These are phyloP conservation scores for Sylvilagus bachmani DNA, from an alignment of 2,113 vertebrate genomes.

Conservation along the genomic window DNA sequence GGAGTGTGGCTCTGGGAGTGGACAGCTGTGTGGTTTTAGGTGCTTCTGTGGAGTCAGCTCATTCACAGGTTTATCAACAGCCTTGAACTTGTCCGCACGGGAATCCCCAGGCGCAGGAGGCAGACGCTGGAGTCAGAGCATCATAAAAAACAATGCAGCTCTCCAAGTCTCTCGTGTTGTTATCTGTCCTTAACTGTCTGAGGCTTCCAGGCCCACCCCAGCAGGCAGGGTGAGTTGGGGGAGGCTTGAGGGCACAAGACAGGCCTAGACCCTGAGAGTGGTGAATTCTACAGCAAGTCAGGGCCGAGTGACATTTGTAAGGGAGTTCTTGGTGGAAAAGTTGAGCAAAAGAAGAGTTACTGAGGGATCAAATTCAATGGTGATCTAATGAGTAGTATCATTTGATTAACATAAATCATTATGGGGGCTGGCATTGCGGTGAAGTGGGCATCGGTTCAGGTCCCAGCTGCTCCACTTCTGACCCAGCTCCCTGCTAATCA, in stretches of 20 bases:
- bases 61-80: background rate
- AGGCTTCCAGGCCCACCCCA: background rate
- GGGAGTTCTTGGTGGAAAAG: background rate
- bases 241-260: background rate
- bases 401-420: background rate
- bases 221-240: too few species aligned
- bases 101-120: background rate
- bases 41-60: background rate
- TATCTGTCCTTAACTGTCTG: background rate
- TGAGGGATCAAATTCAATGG: background rate
- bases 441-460: too few species aligned
- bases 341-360: background rate
- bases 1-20: background rate
- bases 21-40: background rate
- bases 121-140: constrained; percentile 16
- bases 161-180: background rate
- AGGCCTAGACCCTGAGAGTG: background rate
- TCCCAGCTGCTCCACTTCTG: too few species aligned
- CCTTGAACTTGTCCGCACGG: background rate
- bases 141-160: too few species aligned
- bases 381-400: background rate
- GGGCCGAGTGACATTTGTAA: background rate
- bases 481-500: too few species aligned
- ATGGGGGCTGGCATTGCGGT: too few species aligned
- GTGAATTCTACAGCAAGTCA: background rate